Conservation (phyloP, 1,140 invertebrate species). For the Trichonephila inaurata region DNA sequence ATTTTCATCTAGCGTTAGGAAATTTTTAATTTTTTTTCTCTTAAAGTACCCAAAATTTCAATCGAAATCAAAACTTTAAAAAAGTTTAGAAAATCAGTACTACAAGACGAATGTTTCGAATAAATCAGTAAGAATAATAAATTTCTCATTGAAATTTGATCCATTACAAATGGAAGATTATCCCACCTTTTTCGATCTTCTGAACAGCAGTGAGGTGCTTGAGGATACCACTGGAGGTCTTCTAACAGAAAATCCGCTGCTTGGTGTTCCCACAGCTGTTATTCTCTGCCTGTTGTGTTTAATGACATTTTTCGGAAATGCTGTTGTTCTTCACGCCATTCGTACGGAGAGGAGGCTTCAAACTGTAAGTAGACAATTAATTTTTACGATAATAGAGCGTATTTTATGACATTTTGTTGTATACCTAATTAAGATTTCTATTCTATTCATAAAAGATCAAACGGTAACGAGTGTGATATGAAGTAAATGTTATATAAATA, state of each 20-base stretch:
- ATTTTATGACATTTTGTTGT: no score
- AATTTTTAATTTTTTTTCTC: no score
- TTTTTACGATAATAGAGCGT: not conserved
- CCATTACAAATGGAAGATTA: not conserved
- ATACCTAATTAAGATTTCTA: no score
- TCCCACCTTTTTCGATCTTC: not conserved
- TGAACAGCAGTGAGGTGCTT: constrained; percentile 3
- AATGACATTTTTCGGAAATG: constrained; percentile 81
- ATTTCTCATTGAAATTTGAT: not conserved
- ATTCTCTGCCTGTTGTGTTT: constrained; percentile 80
- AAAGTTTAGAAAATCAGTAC: no score
- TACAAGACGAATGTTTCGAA: no score
- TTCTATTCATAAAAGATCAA: no score
- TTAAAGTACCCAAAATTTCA: no score
- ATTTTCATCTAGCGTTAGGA: no score
- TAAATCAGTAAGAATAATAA: no score
- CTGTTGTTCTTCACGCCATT: constrained; percentile 82
- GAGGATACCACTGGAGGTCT: constrained; percentile 27
- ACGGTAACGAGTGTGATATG: no score
- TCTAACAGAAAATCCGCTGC: constrained; percentile 64
- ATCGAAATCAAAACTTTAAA: no score
- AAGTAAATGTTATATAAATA: no score
- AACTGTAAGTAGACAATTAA: constrained; percentile 80
- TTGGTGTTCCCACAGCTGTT: constrained; percentile 80
- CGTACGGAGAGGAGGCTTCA: constrained; percentile 82